Evolutionary conservation across 2,113 vertebrate genomes (phyloP).

Genomic region (Dendropsophus ebraccatus): DNA sequence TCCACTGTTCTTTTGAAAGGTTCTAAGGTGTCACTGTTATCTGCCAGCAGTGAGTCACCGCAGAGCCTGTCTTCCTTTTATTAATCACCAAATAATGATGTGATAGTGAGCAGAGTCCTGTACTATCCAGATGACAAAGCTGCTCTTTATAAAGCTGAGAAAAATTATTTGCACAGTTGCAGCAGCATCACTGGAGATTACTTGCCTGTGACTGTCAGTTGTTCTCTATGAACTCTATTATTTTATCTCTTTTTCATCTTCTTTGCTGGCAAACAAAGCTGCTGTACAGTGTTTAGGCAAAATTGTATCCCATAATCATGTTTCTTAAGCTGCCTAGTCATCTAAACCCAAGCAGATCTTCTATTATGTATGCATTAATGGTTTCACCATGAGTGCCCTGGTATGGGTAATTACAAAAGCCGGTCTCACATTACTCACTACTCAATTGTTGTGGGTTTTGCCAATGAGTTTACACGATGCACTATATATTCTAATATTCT

Average conservation of each 20-base stretch:
- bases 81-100: slow-evolving; percentile 48
- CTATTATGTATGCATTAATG: background rate
- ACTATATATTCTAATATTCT: background rate
- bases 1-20: slow-evolving; percentile 45
- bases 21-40: slow-evolving; percentile 56
- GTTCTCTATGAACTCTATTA: background rate
- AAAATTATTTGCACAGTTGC: slow-evolving; percentile 30
- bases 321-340: background rate
- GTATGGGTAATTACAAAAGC: background rate
- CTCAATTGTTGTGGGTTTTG: background rate
- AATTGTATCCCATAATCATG: background rate
- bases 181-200: slow-evolving; percentile 11
- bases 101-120: slow-evolving; percentile 26
- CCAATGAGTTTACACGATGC: background rate
- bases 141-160: slow-evolving; percentile 16
- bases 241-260: too few species aligned
- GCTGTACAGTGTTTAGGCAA: background rate
- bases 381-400: background rate
- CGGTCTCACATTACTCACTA: background rate
- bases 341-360: background rate
- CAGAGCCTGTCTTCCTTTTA: slow-evolving; percentile 39
- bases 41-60: slow-evolving; percentile 50
- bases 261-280: background rate
- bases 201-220: background rate
- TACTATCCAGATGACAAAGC: slow-evolving; percentile 36